Base-by-base conservation (phyloP, 2,797 vertebrate genomes). In the Acrocephalus scirpaceus region DNA sequence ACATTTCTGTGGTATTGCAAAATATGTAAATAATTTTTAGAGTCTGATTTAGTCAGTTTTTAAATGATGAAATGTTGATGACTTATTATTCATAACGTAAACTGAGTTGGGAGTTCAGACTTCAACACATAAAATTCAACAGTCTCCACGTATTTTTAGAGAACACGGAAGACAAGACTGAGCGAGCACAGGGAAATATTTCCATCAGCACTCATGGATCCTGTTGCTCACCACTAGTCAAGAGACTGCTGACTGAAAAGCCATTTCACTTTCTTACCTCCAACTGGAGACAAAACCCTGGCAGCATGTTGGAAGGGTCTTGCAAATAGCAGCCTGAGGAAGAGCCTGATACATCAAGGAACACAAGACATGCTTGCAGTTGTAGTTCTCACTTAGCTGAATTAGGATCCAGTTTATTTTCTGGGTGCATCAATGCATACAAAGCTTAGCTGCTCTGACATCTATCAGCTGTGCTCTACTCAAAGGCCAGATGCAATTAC, bases 1-100 rank as follows among this genome's bases (percentile, higher is more conserved):
- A 42, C 76, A 94, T 94, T 94, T 82, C 38, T 92, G 88, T 71
- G 71, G 92, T 57, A 67, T 76, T 88, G 32, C 73, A 89, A 94
- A 95, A 84, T 93, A 95, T 40, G 74, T 57, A 92, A 95, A 95
- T 85, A 4, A 70, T 67, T 92, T 93, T 92, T 78, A 73, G n/a
- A 92, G 32, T 53, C 67, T 79, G 34, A 51, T 93, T 92, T 79
- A 88, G 79, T 94, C 26, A 42, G 11, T 56, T 22, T 81, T 88
- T 81, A 38, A 38, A 61, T 82, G 44, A 29, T 78, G 80, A 90
- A 92, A 88, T 6, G 4, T 76, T 3, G 17, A 78, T 69, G 80
- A 88, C 70, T 66, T 86, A 70, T 90, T 90, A 78, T 87, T 93
- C 48, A 50, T 79, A 86, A 76, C 1, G 9, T 79, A 88, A 86